Evolutionary conservation across 2,888 invertebrate genomes (phyloP), one percentile per base, ranked within the genome.

Genomic region (Hirtodrosophila trivittata): DNA sequence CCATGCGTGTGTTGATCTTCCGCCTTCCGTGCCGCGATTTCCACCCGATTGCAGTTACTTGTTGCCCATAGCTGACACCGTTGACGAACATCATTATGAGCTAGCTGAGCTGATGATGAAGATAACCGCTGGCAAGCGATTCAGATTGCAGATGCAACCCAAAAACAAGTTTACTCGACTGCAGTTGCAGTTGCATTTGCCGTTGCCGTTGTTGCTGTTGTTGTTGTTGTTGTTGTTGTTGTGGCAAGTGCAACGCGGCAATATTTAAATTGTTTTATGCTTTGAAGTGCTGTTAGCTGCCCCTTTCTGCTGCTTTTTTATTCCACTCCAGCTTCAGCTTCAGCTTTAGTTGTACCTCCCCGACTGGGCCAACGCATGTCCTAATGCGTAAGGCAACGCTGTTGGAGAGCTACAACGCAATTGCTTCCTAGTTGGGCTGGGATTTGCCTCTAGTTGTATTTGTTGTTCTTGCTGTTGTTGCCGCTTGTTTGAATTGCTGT

Each of bases 201-300:
- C 47, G 32, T 55, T 55, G 33, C n/a, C 30, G 10, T 7, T 13
- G 37, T n/a, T n/a, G n/a, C n/a, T 51, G 14, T 25, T 62, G 49
- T 46, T 63, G 78, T 60, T 73, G 81, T 85, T n/a, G n/a, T n/a
- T 51, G 14, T 25, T 62, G 49, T 46, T 63, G 78, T 60, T 73
- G 81, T 85, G 84, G 82, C 85, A 82, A 82, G 85, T 82, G 85
- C 85, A 77, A 60, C 73, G 50, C 63, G 69, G 80, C 87, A 87
- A 87, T 89, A 89, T 88, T 88, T 87, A 87, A 88, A 89, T 88
- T 80, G 86, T 82, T 88, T 88, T 81, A 81, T 88, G 75, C 72
- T 68, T 77, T 73, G 45, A 57, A 70, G 75, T 82, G 78, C 83
- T 82, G 83, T 87, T 85, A 77, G 60, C 54, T 49, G 69, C 58